Conservation (phyloP, 2,888 invertebrate species). For the Yponomeuta plumbellus region DNA sequence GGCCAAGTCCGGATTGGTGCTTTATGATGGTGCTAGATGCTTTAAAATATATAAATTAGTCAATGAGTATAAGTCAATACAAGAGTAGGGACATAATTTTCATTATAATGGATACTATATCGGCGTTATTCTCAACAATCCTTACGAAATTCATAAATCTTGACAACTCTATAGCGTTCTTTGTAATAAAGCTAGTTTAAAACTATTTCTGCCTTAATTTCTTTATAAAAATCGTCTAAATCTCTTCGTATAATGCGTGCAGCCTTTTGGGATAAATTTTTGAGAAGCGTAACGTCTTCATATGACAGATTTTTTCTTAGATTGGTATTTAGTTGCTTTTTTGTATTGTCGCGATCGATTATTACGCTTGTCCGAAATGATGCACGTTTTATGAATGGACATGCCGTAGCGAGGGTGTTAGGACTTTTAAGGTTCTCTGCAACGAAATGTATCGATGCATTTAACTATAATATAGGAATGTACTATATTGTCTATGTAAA, state of each 20-base stretch:
- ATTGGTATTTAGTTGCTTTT: constrained; percentile 35
- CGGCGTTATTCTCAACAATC: neutral
- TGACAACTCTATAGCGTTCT: constrained; percentile 16
- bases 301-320: constrained; percentile 34
- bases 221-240: constrained; percentile 63
- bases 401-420: neutral
- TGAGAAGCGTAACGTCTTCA: constrained; percentile 54
- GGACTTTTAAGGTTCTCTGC: neutral
- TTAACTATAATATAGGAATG: no score
- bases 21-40: no score
- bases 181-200: constrained; percentile 16
- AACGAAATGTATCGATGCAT: no score
- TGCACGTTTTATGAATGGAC: constrained; percentile 26
- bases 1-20: no score
- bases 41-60: neutral
- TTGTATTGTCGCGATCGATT: constrained; percentile 55
- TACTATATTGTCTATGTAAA: no score
- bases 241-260: constrained; percentile 41
- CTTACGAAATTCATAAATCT: constrained; percentile 19
- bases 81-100: neutral
- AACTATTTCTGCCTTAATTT: constrained; percentile 34
- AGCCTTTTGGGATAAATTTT: constrained; percentile 38
- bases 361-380: constrained; percentile 60
- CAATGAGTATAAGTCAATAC: neutral
- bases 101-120: neutral